Conservation (phyloP, 2,888 invertebrate species). For the Slavum lentiscoides region DNA sequence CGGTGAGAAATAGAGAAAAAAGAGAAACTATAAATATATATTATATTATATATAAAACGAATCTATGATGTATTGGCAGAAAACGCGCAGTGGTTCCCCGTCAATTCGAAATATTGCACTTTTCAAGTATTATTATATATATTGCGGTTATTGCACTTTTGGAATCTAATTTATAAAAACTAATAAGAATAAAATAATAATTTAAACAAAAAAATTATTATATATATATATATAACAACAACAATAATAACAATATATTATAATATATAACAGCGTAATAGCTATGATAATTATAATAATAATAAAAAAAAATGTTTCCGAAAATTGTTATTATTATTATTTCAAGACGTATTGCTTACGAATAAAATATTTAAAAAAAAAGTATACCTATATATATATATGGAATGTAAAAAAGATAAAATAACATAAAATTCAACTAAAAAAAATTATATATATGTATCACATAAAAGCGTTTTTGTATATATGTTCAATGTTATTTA, state of each 20-base stretch:
- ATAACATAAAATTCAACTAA: slow-evolving; percentile 49
- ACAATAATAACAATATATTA: slow-evolving; percentile 26
- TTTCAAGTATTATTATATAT: too few relatives aligned
- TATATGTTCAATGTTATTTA: slow-evolving; percentile 13
- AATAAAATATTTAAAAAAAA: slow-evolving; percentile 34
- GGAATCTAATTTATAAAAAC: background rate
- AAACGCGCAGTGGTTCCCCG: too few relatives aligned
- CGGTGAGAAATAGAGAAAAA: background rate
- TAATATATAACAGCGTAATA: slow-evolving; percentile 27
- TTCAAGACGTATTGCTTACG: slow-evolving; percentile 37
- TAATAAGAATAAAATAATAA: background rate
- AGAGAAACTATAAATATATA: too few relatives aligned
- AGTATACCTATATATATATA: background rate
- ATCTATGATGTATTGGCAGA: too few relatives aligned
- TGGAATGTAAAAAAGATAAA: slow-evolving; percentile 48
- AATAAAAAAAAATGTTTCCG: slow-evolving; percentile 27
- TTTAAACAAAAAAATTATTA: slow-evolving; percentile 23
- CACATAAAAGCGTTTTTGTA: slow-evolving; percentile 50
- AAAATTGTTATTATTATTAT: slow-evolving; percentile 32
- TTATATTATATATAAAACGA: too few relatives aligned
- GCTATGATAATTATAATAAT: slow-evolving; percentile 5
- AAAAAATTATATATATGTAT: slow-evolving; percentile 36
- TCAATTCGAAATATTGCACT: too few relatives aligned
- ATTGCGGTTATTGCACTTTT: too few relatives aligned
- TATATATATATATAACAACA: slow-evolving; percentile 37